Base-by-base conservation (phyloP, 64 coral and sea anemone species). In the Acropora tenuis region DNA sequence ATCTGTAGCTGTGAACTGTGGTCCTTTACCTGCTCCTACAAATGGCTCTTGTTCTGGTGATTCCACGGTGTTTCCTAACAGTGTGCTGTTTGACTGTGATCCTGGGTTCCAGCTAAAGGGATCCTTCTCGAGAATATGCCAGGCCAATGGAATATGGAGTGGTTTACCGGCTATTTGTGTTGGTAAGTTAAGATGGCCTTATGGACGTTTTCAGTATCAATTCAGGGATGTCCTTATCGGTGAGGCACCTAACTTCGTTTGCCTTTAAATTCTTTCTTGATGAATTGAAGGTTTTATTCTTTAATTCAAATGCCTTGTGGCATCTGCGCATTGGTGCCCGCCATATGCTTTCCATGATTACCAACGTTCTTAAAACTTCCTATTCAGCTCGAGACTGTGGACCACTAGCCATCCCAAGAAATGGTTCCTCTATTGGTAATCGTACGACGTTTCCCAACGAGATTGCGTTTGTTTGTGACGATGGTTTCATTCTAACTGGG, bases 401-500 rank as follows among this genome's bases (percentile, higher is more conserved):
- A 6, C 18, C 18, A 30, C 2, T 71, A 71, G 3, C 68, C 40
- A 19, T 71, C 17, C 68, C 68, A 20, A 71, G 3, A 40, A 71
- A 71, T 40, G 68, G 18, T 8, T 71, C 68, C 68, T 71, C 17
- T 20, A 6, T 8, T 63, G 79, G 50, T 42, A 43, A 53, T 59
- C 50, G 40, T 16, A 61, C 63, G 73, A 74, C n/a, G 16, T 84
- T 73, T 81, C 91, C 67, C 47, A 93, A 77, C 80, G 65, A 8
- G 71, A 30, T 63, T 30, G 1, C 1, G 40, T 90, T 96, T 47
- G 67, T 43, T 13, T 96, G 94, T 90, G 68, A 96, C 47, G 49
- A 91, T 6, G 89, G 89, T 6, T 91, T 91, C 67, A 50, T 76
- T 48, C 79, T 83, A 1, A 13, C 71, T 5, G 89, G 89, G 0